phyloP scores from a whole-genome alignment of 2,888 invertebrate genomes.

The Drosophila meridiana region DNA sequence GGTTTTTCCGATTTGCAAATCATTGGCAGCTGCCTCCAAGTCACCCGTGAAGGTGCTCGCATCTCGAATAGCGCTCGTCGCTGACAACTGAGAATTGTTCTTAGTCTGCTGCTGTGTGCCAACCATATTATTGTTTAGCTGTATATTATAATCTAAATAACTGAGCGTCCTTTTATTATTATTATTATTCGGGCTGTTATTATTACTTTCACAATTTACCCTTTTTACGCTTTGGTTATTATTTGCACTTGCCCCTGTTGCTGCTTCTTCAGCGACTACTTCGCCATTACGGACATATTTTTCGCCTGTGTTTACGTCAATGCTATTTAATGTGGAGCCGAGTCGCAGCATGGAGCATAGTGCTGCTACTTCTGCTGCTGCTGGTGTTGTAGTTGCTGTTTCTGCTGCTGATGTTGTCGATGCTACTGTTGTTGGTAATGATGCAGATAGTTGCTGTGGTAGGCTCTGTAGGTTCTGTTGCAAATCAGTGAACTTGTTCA shows the following conservation, averaged over 20 bases:
- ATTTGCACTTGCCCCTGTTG: neutral
- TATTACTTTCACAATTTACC: neutral
- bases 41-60: conserved; percentile 34
- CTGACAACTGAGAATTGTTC: conserved; percentile 38
- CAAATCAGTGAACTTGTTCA: conserved; percentile 7
- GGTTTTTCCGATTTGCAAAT: conserved; percentile 27
- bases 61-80: conserved; percentile 32
- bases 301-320: neutral
- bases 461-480: neutral
- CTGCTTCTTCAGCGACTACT: neutral
- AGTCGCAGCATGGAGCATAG: conserved; percentile 19
- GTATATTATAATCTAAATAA: conserved; percentile 12
- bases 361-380: neutral
- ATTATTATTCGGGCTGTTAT: conserved; percentile 1
- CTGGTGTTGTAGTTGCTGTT: no score
- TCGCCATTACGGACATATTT: conserved; percentile 2
- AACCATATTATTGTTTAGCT: conserved; percentile 69
- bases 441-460: neutral
- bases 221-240: neutral
- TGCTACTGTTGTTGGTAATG: neutral
- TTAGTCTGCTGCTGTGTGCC: conserved; percentile 61
- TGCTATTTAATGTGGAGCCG: neutral
- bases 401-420: no score
- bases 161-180: conserved; percentile 3
- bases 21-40: conserved; percentile 5